These are phyloP conservation scores for Holacanthus passer DNA, from an alignment of 2,113 vertebrate species.

Conservation along the genomic window DNA sequence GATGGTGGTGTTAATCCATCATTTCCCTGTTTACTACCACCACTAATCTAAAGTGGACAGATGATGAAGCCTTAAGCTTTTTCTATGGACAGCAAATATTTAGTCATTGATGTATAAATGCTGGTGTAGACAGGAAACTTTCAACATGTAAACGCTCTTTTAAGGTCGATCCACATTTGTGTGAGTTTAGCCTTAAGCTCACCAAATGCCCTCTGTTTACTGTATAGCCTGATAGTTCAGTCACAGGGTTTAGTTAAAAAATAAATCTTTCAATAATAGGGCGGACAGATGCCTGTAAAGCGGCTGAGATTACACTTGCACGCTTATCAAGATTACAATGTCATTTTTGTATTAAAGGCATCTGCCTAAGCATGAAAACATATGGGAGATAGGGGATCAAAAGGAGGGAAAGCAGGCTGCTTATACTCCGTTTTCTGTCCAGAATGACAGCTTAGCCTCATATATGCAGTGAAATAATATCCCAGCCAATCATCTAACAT, in stretches of 20 bases:
- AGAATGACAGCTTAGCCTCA: slow-evolving; percentile 62
- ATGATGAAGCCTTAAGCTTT: not conserved
- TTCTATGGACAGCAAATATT: not conserved
- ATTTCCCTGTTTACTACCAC: slow-evolving; percentile 28
- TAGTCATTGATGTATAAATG: slow-evolving; percentile 1
- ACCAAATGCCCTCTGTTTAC: not conserved
- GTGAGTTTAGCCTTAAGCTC: not conserved
- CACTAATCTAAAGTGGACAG: slow-evolving; percentile 9
- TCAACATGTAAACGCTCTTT: not conserved
- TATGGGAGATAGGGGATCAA: slow-evolving; percentile 52
- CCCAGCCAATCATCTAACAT: slow-evolving; percentile 31
- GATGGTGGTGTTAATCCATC: slow-evolving; percentile 35
- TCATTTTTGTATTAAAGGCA: slow-evolving; percentile 60
- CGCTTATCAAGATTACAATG: slow-evolving; percentile 61
- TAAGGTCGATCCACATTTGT: not conserved
- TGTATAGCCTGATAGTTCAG: not conserved
- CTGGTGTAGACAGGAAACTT: not conserved
- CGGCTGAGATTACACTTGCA: slow-evolving; percentile 56
- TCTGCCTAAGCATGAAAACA: slow-evolving; percentile 64
- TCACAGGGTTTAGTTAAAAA: slow-evolving; percentile 10
- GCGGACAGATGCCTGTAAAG: slow-evolving; percentile 45
- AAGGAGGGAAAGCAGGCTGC: slow-evolving; percentile 42
- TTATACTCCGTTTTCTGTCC: slow-evolving; percentile 45
- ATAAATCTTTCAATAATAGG: slow-evolving; percentile 22
- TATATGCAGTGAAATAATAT: slow-evolving; percentile 50